A percentile compares a stretch with the other conserved stretches of the same genome.
Evolutionary conservation across 2,113 vertebrate species (phyloP).

Genomic region (Parotia lawesii): DNA sequence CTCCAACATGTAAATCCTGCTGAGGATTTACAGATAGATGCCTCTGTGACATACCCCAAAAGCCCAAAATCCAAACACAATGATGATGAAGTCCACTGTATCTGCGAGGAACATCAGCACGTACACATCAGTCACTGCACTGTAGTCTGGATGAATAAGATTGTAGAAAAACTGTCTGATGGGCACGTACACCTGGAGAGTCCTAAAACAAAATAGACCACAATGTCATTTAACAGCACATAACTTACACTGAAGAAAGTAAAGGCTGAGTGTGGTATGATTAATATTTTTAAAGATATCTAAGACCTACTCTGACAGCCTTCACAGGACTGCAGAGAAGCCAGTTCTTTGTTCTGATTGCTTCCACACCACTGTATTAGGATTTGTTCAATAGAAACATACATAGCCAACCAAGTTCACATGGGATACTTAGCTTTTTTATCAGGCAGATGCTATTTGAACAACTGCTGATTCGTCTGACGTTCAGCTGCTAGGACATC

Average conservation of each 20-base stretch:
- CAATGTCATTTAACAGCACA: background rate
- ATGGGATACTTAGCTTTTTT: background rate
- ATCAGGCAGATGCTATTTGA: background rate
- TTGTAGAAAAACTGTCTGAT: conserved; percentile 95
- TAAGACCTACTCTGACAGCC: background rate
- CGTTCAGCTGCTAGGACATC: background rate
- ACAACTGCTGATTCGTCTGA: background rate
- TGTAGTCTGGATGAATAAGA: conserved; percentile 96
- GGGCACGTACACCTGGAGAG: conserved; percentile 88
- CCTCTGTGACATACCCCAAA: conserved; percentile 85
- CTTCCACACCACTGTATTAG: background rate
- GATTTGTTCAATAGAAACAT: background rate
- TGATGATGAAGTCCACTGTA: conserved; percentile 97
- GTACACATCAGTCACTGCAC: conserved; percentile 95
- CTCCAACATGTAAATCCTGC: background rate
- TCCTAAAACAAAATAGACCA: conserved; percentile 68
- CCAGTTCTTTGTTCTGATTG: background rate
- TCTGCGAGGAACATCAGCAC: conserved; percentile 98
- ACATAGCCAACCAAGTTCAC: background rate
- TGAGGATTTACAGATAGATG: background rate
- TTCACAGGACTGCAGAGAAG: background rate
- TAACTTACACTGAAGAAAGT: background rate
- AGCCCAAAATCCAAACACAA: conserved; percentile 96
- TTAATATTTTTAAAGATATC: background rate
- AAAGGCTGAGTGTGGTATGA: background rate